Conservation (phyloP, 1,140 invertebrate genomes). For the Antheraea mylitta region DNA sequence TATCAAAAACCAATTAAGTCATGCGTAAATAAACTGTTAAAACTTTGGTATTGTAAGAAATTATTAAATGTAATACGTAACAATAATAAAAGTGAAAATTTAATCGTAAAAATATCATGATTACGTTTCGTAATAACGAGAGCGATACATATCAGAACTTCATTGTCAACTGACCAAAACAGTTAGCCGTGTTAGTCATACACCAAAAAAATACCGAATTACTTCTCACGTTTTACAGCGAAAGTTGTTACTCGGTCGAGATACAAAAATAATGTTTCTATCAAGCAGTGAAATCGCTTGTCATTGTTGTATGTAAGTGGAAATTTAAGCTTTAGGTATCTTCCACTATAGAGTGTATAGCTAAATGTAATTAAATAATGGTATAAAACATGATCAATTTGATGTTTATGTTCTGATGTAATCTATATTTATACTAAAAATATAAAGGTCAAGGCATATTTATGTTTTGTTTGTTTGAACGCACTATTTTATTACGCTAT, state of each 20-base stretch:
- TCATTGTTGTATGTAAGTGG: slow-evolving; percentile 36
- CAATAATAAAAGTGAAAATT: not conserved
- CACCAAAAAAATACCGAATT: slow-evolving; percentile 27
- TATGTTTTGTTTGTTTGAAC: too few species aligned
- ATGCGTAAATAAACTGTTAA: too few species aligned
- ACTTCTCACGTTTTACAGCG: slow-evolving; percentile 33
- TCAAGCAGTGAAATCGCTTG: slow-evolving; percentile 58
- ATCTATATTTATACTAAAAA: too few species aligned
- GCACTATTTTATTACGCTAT: too few species aligned
- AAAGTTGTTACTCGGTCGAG: slow-evolving; percentile 56
- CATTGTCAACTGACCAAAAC: slow-evolving; percentile 18
- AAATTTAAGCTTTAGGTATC: slow-evolving; percentile 31
- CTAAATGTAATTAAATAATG: not conserved
- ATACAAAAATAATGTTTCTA: slow-evolving; percentile 61
- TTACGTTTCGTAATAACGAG: not conserved
- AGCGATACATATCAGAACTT: slow-evolving; percentile 5
- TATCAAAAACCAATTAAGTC: not conserved
- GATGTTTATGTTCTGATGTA: too few species aligned
- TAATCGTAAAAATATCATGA: not conserved
- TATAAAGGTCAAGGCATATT: too few species aligned
- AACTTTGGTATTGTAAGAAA: too few species aligned
- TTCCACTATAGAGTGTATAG: not conserved
- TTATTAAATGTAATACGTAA: not conserved
- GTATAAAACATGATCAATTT: too few species aligned
- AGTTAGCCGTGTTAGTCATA: slow-evolving; percentile 11